A percentile compares a stretch with the other conserved stretches of the same genome.
These are phyloP conservation scores for Pholis gunnellus DNA, from an alignment of 2,113 vertebrate genomes.

Conservation along the genomic window DNA sequence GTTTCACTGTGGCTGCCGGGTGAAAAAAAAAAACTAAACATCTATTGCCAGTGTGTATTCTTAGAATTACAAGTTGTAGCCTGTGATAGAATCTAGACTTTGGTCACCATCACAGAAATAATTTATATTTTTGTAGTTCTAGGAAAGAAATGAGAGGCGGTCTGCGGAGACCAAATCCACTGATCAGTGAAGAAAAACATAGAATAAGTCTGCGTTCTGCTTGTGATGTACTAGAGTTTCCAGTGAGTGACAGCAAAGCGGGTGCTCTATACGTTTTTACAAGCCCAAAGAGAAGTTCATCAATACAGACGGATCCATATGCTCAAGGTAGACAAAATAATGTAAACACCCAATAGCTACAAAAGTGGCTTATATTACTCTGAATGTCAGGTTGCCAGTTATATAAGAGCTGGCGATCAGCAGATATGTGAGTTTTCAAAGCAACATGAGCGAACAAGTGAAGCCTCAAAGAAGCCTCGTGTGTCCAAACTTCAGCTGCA, in stretches of 20 bases:
- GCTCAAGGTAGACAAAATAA: not conserved
- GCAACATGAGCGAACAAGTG: not conserved
- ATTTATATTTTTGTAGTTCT: constrained; percentile 41
- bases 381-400: not conserved
- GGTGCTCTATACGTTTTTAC: constrained; percentile 30
- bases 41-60: constrained; percentile 34
- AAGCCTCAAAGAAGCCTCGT: not conserved
- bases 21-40: constrained; percentile 6
- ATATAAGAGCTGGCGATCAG: not conserved
- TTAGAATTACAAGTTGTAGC: constrained; percentile 23
- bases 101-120: constrained; percentile 21
- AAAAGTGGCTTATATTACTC: not conserved
- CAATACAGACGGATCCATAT: not conserved
- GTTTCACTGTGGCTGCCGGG: constrained; percentile 1
- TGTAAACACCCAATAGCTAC: not conserved
- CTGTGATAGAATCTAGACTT: constrained; percentile 25
- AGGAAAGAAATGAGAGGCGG: constrained; percentile 32
- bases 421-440: not conserved
- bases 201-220: not conserved
- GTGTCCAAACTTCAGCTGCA: not conserved
- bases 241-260: constrained; percentile 51
- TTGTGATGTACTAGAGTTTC: constrained; percentile 35
- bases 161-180: constrained; percentile 16
- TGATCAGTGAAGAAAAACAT: constrained; percentile 24
- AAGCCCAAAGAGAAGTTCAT: not conserved